These are phyloP conservation scores for Halcyon smyrnensis DNA, from an alignment of 2,797 vertebrate species.

Conservation along the genomic window DNA sequence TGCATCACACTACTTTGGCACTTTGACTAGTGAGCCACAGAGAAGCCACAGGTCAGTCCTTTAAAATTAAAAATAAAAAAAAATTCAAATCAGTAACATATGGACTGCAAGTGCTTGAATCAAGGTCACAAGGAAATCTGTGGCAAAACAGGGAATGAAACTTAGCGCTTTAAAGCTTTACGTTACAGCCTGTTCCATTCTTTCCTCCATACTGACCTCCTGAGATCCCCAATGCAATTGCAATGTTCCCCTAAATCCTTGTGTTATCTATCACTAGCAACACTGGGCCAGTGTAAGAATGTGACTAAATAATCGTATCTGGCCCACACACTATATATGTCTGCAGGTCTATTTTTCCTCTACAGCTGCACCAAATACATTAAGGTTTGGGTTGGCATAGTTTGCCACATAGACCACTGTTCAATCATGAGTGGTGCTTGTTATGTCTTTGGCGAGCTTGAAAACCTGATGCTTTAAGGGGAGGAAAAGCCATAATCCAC, in stretches of 20 bases:
- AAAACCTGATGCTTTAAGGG: neutral
- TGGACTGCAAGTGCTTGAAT: neutral
- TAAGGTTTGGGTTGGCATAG: neutral
- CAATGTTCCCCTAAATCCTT: neutral
- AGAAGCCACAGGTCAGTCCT: neutral
- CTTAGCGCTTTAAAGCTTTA: neutral
- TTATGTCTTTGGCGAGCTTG: neutral
- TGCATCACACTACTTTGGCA: neutral
- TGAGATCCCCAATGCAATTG: neutral
- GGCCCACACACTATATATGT: neutral
- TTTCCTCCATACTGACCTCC: rapidly evolving
- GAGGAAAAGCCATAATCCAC: constrained; percentile 8
- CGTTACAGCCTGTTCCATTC: neutral
- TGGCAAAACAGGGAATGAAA: neutral
- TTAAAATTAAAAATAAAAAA: neutral
- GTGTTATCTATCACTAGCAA: neutral
- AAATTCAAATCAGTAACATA: neutral
- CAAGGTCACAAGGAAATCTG: constrained; percentile 26
- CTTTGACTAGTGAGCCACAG: neutral
- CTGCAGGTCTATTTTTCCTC: neutral
- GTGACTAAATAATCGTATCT: neutral
- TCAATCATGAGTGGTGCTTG: neutral
- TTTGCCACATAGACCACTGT: neutral
- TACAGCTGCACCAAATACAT: neutral
- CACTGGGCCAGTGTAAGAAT: neutral